These are phyloP conservation scores for Sinocyclocheilus anshuiensis DNA, from an alignment of 2,113 vertebrate genomes.

Conservation along the genomic window DNA sequence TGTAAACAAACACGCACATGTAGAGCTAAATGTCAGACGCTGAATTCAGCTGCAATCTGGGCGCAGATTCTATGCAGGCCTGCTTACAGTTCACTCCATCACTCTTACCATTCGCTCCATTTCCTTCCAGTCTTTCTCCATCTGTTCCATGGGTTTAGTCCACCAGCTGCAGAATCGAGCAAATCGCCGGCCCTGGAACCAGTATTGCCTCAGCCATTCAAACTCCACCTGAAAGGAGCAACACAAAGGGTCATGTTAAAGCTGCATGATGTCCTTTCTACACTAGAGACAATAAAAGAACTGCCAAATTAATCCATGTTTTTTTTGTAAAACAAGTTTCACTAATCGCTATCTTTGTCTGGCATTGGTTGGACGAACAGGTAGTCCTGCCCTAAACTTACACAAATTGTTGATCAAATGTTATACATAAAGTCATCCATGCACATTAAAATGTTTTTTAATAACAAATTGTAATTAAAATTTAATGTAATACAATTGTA, in stretches of 20 bases:
- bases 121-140: slow-evolving; percentile 90
- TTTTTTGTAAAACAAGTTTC: background rate
- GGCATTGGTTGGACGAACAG: background rate
- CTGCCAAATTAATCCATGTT: background rate
- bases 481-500: background rate
- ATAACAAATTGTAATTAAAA: no score
- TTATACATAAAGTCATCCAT: background rate
- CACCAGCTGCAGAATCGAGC: slow-evolving; percentile 91
- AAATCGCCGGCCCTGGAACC: slow-evolving; percentile 94
- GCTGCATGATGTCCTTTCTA: background rate
- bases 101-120: slow-evolving; percentile 90
- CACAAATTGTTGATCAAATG: background rate
- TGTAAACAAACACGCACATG: background rate
- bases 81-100: slow-evolving; percentile 10
- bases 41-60: background rate
- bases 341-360: background rate
- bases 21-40: background rate
- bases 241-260: slow-evolving; percentile 31
- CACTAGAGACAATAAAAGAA: background rate
- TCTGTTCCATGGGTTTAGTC: slow-evolving; percentile 84
- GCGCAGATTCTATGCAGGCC: slow-evolving; percentile 5
- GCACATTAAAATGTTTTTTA: background rate
- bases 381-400: background rate
- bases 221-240: slow-evolving; percentile 85
- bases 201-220: slow-evolving; percentile 95